Percentiles rank a stretch among this genome's conserved stretches.
These are phyloP conservation scores for Theretra japonica DNA, from an alignment of 2,888 invertebrate genomes.

Conservation along the genomic window DNA sequence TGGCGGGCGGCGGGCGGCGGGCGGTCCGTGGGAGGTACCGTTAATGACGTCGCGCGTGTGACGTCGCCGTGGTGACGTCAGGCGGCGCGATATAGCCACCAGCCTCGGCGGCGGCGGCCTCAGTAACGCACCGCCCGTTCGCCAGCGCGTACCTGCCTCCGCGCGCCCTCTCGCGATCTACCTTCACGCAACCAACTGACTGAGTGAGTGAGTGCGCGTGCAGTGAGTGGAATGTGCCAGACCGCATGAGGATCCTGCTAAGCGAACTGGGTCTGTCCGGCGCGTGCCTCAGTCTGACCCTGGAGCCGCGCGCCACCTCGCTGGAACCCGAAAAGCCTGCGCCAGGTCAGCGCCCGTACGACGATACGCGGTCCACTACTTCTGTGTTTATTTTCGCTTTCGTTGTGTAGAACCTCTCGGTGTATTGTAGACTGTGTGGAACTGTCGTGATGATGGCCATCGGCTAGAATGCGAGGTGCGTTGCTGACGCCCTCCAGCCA, in stretches of 20 bases:
- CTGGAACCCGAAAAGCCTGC: constrained; percentile 80
- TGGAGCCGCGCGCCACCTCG: constrained; percentile 80
- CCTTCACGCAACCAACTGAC: constrained; percentile 65
- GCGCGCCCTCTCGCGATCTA: constrained; percentile 70
- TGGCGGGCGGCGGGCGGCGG: constrained; percentile 75
- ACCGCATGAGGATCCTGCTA: constrained; percentile 85
- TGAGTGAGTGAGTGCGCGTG: constrained; percentile 82
- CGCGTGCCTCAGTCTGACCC: constrained; percentile 83
- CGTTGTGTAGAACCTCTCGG: constrained; percentile 83
- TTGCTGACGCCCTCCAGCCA: constrained; percentile 83
- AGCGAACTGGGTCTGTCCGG: constrained; percentile 84
- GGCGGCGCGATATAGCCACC: constrained; percentile 82
- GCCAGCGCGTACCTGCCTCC: constrained; percentile 73
- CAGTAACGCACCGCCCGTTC: constrained; percentile 84
- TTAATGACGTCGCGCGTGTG: constrained; percentile 80
- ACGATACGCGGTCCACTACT: constrained; percentile 74
- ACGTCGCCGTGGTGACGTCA: constrained; percentile 82
- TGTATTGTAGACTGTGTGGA: constrained; percentile 78
- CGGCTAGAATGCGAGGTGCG: constrained; percentile 85
- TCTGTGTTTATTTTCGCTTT: constrained; percentile 85
- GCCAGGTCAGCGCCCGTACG: constrained; percentile 84
- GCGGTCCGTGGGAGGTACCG: constrained; percentile 85
- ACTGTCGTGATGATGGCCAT: constrained; percentile 83
- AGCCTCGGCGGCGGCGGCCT: constrained; percentile 83
- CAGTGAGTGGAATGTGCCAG: constrained; percentile 83